Conservation (phyloP, 1,140 invertebrate species). For the Bactericera cockerelli region DNA sequence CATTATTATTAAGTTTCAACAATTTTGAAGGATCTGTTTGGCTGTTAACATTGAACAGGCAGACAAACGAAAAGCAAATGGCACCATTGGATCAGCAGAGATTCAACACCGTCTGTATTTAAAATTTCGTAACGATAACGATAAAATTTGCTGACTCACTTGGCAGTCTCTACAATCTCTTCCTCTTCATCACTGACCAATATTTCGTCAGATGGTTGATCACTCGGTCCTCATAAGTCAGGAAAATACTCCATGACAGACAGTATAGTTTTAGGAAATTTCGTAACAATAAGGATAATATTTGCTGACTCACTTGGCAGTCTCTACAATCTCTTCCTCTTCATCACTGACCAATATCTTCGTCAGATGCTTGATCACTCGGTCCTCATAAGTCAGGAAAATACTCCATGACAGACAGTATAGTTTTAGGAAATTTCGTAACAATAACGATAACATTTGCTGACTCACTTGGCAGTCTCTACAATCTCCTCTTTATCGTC, state of each 20-base stretch:
- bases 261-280: too few species aligned
- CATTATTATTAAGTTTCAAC: too few species aligned
- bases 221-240: conserved; percentile 60
- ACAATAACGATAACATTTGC: neutral
- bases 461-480: conserved; percentile 51
- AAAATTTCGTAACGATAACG: too few species aligned
- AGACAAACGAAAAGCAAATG: too few species aligned
- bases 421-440: too few species aligned
- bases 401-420: too few species aligned
- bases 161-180: conserved; percentile 55
- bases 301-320: conserved; percentile 45
- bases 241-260: too few species aligned
- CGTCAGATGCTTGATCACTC: conserved; percentile 61
- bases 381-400: conserved; percentile 62
- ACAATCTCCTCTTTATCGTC: conserved; percentile 60
- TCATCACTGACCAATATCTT: conserved; percentile 76
- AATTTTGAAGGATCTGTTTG: too few species aligned
- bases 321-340: conserved; percentile 52
- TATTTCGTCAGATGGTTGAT: conserved; percentile 68
- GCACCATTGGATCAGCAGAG: too few species aligned
- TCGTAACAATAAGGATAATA: too few species aligned
- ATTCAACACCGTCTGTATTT: too few species aligned
- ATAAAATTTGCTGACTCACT: conserved; percentile 33
- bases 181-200: conserved; percentile 68
- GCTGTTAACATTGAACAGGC: too few species aligned